Conservation (phyloP, 2,113 vertebrate genomes). For the Gopherus flavomarginatus region DNA sequence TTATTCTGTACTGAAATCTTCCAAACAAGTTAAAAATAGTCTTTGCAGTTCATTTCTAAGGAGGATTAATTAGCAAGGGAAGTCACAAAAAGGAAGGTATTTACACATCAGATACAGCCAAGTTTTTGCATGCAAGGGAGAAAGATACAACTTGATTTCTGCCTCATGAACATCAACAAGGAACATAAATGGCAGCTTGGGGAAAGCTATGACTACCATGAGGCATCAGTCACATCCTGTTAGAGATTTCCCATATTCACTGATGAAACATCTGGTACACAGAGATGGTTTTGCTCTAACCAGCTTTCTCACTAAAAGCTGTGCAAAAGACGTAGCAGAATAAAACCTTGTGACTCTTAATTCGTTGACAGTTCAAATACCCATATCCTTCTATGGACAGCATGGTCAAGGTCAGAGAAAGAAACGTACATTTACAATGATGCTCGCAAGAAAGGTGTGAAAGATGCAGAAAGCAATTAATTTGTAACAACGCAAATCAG, state of each 20-base stretch:
- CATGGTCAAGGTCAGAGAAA: neutral
- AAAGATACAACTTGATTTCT: neutral
- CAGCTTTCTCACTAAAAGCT: neutral
- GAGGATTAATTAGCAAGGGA: neutral
- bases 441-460: neutral
- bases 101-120: neutral
- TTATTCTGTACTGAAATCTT: neutral
- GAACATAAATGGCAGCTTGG: conserved; percentile 6
- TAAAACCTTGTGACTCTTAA: neutral
- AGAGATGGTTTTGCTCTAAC: conserved; percentile 18
- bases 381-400: neutral
- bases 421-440: too few species aligned
- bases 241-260: neutral
- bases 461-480: neutral
- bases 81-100: neutral
- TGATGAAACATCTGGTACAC: conserved; percentile 30
- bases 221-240: conserved; percentile 28
- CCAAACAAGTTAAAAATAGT: neutral
- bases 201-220: neutral
- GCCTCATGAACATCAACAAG: neutral
- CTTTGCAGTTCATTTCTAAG: neutral
- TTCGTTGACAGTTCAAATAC: neutral
- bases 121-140: neutral
- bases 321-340: conserved; percentile 10
- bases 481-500: neutral